phyloP scores from a whole-genome alignment of 2,113 vertebrate genomes.

The Actinemys pallida region DNA sequence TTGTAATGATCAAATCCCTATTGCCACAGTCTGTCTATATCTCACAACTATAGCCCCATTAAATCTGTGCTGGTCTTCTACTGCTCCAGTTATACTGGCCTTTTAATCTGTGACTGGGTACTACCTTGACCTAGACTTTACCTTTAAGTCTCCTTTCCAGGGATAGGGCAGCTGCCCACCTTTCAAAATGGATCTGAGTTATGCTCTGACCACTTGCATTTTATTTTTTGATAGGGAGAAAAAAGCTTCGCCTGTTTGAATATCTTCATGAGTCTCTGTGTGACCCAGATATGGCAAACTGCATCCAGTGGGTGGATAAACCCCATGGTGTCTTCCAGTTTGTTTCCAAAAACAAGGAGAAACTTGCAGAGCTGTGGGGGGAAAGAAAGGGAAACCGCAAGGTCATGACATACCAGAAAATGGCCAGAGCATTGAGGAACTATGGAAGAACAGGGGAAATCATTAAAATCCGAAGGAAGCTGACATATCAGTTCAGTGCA shows the following conservation, averaged over 20 bases:
- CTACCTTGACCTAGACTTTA: background rate
- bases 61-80: background rate
- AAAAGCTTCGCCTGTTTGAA: slow-evolving; percentile 94
- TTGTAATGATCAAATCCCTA: background rate
- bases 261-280: slow-evolving; percentile 92
- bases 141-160: background rate
- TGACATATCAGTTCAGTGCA: slow-evolving; percentile 96
- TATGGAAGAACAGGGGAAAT: slow-evolving; percentile 97
- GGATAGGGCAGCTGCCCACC: background rate
- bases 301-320: slow-evolving; percentile 96
- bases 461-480: slow-evolving; percentile 92
- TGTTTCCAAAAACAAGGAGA: slow-evolving; percentile 97
- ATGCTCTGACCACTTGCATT: slow-evolving; percentile 10
- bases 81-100: background rate
- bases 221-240: slow-evolving; percentile 82
- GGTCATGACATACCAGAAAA: slow-evolving; percentile 99
- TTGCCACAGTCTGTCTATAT: background rate
- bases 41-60: background rate
- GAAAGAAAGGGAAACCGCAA: slow-evolving; percentile 96
- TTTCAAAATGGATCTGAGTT: background rate
- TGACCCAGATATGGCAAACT: slow-evolving; percentile 90
- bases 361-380: slow-evolving; percentile 95
- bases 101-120: background rate
- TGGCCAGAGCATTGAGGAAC: slow-evolving; percentile 96
- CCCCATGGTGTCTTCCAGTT: slow-evolving; percentile 93